These are phyloP conservation scores for Solenopsis fugax DNA, from an alignment of 1,140 invertebrate genomes.

Conservation along the genomic window DNA sequence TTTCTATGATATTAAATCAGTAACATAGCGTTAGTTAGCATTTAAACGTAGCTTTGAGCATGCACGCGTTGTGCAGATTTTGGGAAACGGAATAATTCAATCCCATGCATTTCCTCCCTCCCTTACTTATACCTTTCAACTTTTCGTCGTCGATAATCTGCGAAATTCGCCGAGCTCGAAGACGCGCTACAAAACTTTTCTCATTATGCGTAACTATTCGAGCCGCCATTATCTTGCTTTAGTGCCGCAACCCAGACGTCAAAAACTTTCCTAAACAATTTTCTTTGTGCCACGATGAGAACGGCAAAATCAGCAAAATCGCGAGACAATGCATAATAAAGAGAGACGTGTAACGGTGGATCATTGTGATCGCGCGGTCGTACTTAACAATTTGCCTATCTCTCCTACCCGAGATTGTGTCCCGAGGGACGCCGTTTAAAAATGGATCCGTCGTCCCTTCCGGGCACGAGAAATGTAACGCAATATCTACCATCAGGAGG, in stretches of 20 bases:
- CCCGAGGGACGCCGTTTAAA: slow-evolving; percentile 35
- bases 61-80: background rate
- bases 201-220: slow-evolving; percentile 51
- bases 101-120: background rate
- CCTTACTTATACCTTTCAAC: slow-evolving; percentile 32
- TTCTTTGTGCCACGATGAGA: background rate
- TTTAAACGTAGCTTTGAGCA: background rate
- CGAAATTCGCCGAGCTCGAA: slow-evolving; percentile 39
- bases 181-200: slow-evolving; percentile 39
- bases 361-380: slow-evolving; percentile 9
- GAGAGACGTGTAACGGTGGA: background rate
- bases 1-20: background rate
- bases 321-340: slow-evolving; percentile 10
- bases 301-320: background rate
- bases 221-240: slow-evolving; percentile 44
- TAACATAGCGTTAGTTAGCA: background rate
- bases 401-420: slow-evolving; percentile 14
- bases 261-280: slow-evolving; percentile 50
- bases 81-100: background rate
- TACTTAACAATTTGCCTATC: slow-evolving; percentile 19
- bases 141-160: slow-evolving; percentile 27
- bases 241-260: slow-evolving; percentile 35
- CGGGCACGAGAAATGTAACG: slow-evolving; percentile 64
- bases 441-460: slow-evolving; percentile 44
- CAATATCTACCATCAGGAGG: slow-evolving; percentile 64